Evolutionary conservation across 2,797 vertebrate species (phyloP).

Genomic region (Melanotaenia boesemani): DNA sequence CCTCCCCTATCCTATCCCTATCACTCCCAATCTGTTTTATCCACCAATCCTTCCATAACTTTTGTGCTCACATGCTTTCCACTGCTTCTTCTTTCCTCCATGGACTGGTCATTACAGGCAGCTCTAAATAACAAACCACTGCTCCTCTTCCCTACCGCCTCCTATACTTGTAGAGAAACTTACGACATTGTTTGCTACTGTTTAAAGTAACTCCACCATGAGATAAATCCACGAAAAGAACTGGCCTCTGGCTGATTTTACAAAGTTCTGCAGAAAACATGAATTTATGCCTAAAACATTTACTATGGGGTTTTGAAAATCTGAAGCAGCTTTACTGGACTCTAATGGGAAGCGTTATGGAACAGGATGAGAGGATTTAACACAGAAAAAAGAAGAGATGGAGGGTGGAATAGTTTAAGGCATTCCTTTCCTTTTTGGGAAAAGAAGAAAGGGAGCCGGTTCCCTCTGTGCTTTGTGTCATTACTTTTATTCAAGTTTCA

Average conservation of each 20-base stretch:
- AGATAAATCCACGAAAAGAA: not conserved
- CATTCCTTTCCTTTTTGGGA: conserved; percentile 73
- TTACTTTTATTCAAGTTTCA: not conserved
- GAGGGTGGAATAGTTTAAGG: conserved; percentile 8
- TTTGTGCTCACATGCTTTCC: not conserved
- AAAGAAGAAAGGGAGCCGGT: not conserved
- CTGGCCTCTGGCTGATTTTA: too few relatives aligned
- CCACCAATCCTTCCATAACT: not conserved
- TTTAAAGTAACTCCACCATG: conserved; percentile 35
- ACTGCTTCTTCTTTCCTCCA: conserved; percentile 1
- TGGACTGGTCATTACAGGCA: not conserved
- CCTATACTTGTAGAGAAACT: not conserved
- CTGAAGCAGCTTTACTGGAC: conserved; percentile 3
- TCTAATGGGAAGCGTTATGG: not conserved
- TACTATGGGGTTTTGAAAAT: not conserved
- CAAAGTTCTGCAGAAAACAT: not conserved
- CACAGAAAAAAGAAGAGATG: conserved; percentile 29
- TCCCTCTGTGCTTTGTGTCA: not conserved
- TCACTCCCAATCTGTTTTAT: not conserved
- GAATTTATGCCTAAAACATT: not conserved
- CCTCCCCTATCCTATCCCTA: not conserved
- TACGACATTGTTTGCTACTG: conserved; percentile 7
- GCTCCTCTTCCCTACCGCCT: conserved; percentile 22
- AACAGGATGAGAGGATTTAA: conserved; percentile 22
- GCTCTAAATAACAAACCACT: conserved; percentile 17